Evolutionary conservation across 2,113 vertebrate genomes (phyloP), one percentile per base, ranked within the genome.

Genomic region (Casuarius casuarius): DNA sequence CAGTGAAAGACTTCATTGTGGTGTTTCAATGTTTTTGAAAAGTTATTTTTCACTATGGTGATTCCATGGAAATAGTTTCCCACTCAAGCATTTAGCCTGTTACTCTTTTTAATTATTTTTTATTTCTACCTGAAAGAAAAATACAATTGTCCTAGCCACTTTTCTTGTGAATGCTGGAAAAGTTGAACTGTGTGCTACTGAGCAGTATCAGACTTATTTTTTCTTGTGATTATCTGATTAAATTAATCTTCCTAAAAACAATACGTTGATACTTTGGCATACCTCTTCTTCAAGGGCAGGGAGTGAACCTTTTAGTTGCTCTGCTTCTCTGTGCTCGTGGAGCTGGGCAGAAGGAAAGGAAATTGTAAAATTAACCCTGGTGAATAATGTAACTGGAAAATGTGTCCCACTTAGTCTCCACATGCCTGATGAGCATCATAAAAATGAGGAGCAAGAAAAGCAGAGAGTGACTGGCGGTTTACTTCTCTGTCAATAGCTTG

Each of bases 71-170:
- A 89, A 68, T 52, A 33, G 33, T 76, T 87, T 14, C 3, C 0
- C 21, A 46, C 4, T 11, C 19, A 54, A 67, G 23, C 10, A 16
- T 94, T 94, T 76, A 51, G 89, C 73, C 18, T 38, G 22, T 49
- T 67, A 29, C 17, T 42, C 25, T 23, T 56, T 62, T n/a, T 42
- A n/a, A 3, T 67, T 65, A 10, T 61, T 72, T 89, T 96, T 92
- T 93, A 65, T 88, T 97, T 90, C 48, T 94, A 29, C 75, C 95
- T 97, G 70, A 77, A 79, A 72, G 54, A 13, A 67, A 80, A 21
- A n/a, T 8, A 14, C 40, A 75, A 63, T 68, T 94, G 84, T 94
- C 79, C 33, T 14, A 84, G 29, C 5, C 5, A 40, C 54, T 72
- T 73, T 87, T 84, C 79, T 90, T 78, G 40, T 66, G 78, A 91